Base-by-base conservation (phyloP, 2,113 vertebrate genomes). In the Anseranas semipalmata region DNA sequence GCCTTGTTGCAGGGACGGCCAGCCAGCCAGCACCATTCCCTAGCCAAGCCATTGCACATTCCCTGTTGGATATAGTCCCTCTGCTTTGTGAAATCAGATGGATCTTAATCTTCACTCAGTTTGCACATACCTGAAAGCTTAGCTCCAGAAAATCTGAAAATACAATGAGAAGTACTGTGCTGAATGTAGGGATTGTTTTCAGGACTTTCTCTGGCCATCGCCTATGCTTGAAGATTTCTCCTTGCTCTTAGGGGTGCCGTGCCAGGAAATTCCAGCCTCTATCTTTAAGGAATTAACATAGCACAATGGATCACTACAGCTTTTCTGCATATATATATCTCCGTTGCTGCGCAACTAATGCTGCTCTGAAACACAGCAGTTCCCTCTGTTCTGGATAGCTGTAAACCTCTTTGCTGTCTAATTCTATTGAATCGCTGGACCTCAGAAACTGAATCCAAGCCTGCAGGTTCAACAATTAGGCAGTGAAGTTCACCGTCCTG, bases 281-380 rank as follows among this genome's bases (percentile, higher is more conserved):
- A 46, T 93, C 88, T 97, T 94, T 60, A 86, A n/a, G 52, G 95
- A 95, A 96, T 96, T 95, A 96, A 93, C 94, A 96, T 93, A 96
- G 90, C 91, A 85, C 90, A 85, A 77, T 82, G 96, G 95, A 95
- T 97, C 90, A 94, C 37, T 89, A 58, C 66, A 89, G 95, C 84
- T 97, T 97, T 97, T 76, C 94, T 89, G 60, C 90, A 81, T 5
- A 82, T 93, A 72, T 85, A 89, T 33, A 93, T 37, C 65, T 41
- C 85, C 0, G 96, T 96, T 96, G 94, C 95, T 50, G 90, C 16
- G 96, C 95, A 90, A 93, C 90, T 95, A 96, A 96, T 91, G 73
- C 94, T 73, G 37, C 83, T 60, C 35, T 92, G 77, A 48, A 95
- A 68, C 37, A 72, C 35, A 76, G 92, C 88, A 95, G 58, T 7